A percentile compares a stretch with the other conserved stretches of the same genome.
Conservation (phyloP, 2,797 vertebrate species). For the Adrianichthys oophorus region DNA sequence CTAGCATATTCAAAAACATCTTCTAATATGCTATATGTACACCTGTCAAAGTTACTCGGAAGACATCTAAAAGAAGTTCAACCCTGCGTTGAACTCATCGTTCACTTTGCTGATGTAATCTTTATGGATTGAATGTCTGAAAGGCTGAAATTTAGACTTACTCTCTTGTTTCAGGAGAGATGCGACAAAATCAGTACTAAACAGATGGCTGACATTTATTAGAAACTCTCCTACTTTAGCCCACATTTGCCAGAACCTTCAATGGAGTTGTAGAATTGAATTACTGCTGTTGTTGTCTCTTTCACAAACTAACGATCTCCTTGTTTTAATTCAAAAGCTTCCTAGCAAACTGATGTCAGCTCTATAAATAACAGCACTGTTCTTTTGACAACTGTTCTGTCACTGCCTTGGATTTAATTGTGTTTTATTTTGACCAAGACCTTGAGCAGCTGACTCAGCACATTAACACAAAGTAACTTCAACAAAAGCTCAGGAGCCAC, state of each 20-base stretch:
- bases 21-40: not conserved
- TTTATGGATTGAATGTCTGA: slow-evolving; percentile 6
- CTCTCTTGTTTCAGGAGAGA: slow-evolving; percentile 6
- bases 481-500: slow-evolving; percentile 27
- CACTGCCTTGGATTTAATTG: slow-evolving; percentile 15
- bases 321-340: slow-evolving; percentile 24
- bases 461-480: slow-evolving; percentile 33
- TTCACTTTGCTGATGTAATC: slow-evolving; percentile 4
- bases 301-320: slow-evolving; percentile 1
- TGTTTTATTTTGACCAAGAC: slow-evolving; percentile 36
- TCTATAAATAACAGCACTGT: slow-evolving; percentile 32
- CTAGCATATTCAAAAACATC: not conserved
- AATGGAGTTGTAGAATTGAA: slow-evolving; percentile 22
- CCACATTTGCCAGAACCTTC: slow-evolving; percentile 26
- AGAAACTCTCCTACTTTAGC: slow-evolving; percentile 15
- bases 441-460: slow-evolving; percentile 47
- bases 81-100: not conserved
- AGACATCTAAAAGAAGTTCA: not conserved
- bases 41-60: not conserved
- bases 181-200: slow-evolving; percentile 10
- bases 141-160: not conserved
- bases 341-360: slow-evolving; percentile 24
- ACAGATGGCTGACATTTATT: slow-evolving; percentile 45
- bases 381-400: slow-evolving; percentile 32
- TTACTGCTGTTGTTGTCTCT: slow-evolving; percentile 29